Conservation (phyloP, 2,113 vertebrate genomes). For the Odocoileus hemionus region DNA sequence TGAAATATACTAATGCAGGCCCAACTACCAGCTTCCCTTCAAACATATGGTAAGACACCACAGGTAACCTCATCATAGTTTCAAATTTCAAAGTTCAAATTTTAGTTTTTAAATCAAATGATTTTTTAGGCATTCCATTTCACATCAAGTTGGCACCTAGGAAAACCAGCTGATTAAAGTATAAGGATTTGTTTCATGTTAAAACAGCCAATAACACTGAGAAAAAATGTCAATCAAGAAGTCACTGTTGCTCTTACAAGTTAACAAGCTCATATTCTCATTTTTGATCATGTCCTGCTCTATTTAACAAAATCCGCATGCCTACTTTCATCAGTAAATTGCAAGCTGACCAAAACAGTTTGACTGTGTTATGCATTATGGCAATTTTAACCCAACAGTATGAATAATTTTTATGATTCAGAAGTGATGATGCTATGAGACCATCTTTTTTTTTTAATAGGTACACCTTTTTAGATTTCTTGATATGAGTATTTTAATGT, state of each 20-base stretch:
- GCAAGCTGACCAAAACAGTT: neutral
- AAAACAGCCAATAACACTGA: neutral
- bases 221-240: neutral
- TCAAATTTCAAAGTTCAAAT: neutral
- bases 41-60: neutral
- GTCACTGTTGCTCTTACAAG: neutral
- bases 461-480: neutral
- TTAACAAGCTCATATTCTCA: neutral
- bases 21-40: neutral
- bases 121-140: neutral
- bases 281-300: neutral
- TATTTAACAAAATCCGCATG: neutral
- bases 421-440: neutral
- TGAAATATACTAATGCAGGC: neutral
- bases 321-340: neutral
- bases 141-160: neutral
- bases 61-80: neutral
- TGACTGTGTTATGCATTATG: neutral
- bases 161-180: neutral
- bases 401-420: neutral
- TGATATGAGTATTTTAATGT: neutral
- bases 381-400: neutral
- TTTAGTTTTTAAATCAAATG: neutral
- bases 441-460: neutral
- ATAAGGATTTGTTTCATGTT: neutral